Evolutionary conservation across 2,888 invertebrate species (phyloP).

Genomic region (Lycaena phlaeas): DNA sequence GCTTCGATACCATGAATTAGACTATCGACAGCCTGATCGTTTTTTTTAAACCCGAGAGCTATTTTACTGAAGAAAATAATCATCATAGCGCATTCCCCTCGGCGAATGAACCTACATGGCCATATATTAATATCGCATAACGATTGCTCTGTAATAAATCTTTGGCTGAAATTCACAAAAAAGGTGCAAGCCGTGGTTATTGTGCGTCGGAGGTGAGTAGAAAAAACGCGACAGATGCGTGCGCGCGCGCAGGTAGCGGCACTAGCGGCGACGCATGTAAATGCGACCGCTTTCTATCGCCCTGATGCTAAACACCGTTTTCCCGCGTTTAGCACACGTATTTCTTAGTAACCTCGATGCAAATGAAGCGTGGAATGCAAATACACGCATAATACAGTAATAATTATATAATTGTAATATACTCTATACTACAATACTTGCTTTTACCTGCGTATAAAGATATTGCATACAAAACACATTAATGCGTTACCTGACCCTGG

Average conservation of each 20-base stretch:
- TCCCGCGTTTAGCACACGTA: neutral
- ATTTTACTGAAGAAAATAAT: no score
- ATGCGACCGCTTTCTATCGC: slow-evolving; percentile 19
- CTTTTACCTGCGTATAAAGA: no score
- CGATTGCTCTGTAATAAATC: slow-evolving; percentile 35
- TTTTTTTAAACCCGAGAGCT: no score
- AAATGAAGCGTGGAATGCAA: slow-evolving; percentile 4
- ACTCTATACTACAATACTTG: no score
- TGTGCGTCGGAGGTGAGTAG: slow-evolving; percentile 26
- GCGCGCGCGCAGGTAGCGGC: slow-evolving; percentile 43
- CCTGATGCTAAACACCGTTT: slow-evolving; percentile 2
- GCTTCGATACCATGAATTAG: no score
- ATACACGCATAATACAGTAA: neutral
- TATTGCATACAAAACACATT: no score
- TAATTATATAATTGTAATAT: no score
- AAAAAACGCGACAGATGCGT: slow-evolving; percentile 40
- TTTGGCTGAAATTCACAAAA: slow-evolving; percentile 39
- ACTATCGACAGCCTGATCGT: no score
- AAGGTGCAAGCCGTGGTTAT: slow-evolving; percentile 39
- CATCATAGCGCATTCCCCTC: no score
- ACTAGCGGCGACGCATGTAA: slow-evolving; percentile 39
- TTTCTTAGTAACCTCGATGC: neutral
- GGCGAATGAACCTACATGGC: no score
- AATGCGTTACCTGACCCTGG: no score
- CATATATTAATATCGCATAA: slow-evolving; percentile 10